Evolutionary conservation across 2,888 invertebrate species (phyloP), one percentile per base, ranked within the genome.

Genomic region (Aspidiotus rigidus): DNA sequence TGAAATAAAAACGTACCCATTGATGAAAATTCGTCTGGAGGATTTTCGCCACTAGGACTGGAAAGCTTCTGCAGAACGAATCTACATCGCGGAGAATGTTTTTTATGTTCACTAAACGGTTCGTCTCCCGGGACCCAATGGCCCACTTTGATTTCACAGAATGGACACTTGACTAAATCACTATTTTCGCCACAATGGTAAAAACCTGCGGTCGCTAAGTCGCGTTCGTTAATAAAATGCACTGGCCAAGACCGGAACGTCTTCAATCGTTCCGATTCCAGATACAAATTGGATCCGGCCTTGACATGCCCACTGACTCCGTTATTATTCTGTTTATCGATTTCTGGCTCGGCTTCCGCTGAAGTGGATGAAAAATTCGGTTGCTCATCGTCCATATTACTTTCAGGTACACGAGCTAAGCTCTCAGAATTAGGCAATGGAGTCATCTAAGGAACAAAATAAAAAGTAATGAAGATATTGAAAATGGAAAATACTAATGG

Each of bases 201-300:
- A 77, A 94, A 93, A 7, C 94, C 94, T 62, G 92, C 89, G 76
- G 82, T 83, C 1, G 91, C 93, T 72, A 94, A 79, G 44, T 62
- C 44, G 8, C 85, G 83, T 75, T 85, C 83, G 0, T 90, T 86
- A 70, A 83, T 79, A 61, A 79, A 79, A 8, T 80, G 74, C 54
- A 80, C 83, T 64, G 89, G 88, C 92, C 93, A 93, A 78, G 84
- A 84, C 66, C 79, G 80, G 77, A 88, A 91, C 1, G 89, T 86
- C 64, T 83, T 79, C 64, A 90, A 79, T 72, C 91, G 69, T 44
- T 69, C 69, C 39, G 62, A 56, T 63, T 69, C 69, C n/a, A 42
- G 15, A n/a, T 62, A 63, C 42, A 69, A 63, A 69, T 69, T 63
- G 10, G 57, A 44, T 7, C 28, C 63, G 7, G 59, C 56, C 2